Conservation (phyloP, 2,888 invertebrate species). For the Acrocera orbiculus region DNA sequence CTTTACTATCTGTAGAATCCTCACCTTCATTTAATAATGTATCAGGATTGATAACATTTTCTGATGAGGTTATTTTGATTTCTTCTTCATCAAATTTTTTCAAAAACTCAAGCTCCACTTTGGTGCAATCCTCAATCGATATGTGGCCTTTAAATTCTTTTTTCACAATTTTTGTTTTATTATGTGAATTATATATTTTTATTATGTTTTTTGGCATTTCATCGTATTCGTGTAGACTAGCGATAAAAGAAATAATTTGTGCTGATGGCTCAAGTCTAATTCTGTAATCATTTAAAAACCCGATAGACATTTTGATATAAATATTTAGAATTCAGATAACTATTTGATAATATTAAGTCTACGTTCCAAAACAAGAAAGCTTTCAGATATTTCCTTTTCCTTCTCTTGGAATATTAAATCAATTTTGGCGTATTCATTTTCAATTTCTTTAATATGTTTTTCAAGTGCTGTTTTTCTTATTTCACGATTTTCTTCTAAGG, state of each 20-base stretch:
- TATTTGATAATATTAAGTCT: slow-evolving; percentile 41
- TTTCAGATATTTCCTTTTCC: slow-evolving; percentile 55
- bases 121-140: no score
- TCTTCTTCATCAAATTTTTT: no score
- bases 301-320: slow-evolving; percentile 29
- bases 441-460: slow-evolving; percentile 60
- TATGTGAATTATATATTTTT: slow-evolving; percentile 16
- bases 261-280: slow-evolving; percentile 46
- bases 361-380: slow-evolving; percentile 56
- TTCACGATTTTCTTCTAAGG: slow-evolving; percentile 33
- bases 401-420: slow-evolving; percentile 62
- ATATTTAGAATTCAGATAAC: slow-evolving; percentile 9
- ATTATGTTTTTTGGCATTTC: slow-evolving; percentile 37
- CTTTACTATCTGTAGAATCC: no score
- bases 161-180: slow-evolving; percentile 9
- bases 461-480: slow-evolving; percentile 47
- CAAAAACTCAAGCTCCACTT: no score
- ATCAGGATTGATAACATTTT: no score
- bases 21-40: no score
- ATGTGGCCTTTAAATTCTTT: no score
- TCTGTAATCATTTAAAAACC: slow-evolving; percentile 43
- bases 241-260: slow-evolving; percentile 37
- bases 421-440: slow-evolving; percentile 54
- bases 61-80: no score
- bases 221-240: slow-evolving; percentile 31